Conservation (phyloP, 2,888 invertebrate genomes). For the Scaptomyza parva region DNA sequence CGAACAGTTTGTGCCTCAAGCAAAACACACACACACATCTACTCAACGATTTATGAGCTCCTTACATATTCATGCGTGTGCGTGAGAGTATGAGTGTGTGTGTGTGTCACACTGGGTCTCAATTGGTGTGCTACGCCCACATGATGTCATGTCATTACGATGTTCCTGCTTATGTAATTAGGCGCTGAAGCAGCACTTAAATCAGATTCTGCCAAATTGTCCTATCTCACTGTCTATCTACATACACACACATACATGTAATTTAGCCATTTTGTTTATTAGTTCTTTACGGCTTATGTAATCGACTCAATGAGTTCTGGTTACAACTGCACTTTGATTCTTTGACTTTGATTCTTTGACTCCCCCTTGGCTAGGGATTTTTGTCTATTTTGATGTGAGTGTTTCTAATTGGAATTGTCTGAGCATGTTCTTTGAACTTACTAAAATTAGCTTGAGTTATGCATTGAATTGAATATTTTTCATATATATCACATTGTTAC, state of each 20-base stretch:
- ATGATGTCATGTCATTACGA: conserved; percentile 50
- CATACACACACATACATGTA: conserved; percentile 13
- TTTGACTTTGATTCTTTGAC: neutral
- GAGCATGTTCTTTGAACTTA: conserved; percentile 29
- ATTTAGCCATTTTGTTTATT: neutral
- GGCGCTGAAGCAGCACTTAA: conserved; percentile 20
- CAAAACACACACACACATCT: conserved; percentile 8
- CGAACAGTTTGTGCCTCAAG: conserved; percentile 18
- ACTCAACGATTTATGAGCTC: conserved; percentile 40
- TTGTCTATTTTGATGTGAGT: neutral
- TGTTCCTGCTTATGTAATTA: conserved; percentile 44
- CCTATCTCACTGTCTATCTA: neutral
- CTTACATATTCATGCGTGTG: conserved; percentile 49
- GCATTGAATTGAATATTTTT: conserved; percentile 14
- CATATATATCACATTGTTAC: neutral
- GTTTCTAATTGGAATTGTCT: conserved; percentile 8
- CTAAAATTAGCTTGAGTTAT: conserved; percentile 25
- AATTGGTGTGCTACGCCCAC: conserved; percentile 1
- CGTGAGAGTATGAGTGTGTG: conserved; percentile 35
- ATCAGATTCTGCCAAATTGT: conserved; percentile 28
- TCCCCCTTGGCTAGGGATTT: conserved; percentile 6
- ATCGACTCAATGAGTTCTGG: neutral
- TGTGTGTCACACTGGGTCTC: conserved; percentile 28
- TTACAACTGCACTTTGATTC: neutral
- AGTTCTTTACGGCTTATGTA: neutral